These are phyloP conservation scores for Aphelinus atriplicis DNA, from an alignment of 1,140 invertebrate genomes.

Conservation along the genomic window DNA sequence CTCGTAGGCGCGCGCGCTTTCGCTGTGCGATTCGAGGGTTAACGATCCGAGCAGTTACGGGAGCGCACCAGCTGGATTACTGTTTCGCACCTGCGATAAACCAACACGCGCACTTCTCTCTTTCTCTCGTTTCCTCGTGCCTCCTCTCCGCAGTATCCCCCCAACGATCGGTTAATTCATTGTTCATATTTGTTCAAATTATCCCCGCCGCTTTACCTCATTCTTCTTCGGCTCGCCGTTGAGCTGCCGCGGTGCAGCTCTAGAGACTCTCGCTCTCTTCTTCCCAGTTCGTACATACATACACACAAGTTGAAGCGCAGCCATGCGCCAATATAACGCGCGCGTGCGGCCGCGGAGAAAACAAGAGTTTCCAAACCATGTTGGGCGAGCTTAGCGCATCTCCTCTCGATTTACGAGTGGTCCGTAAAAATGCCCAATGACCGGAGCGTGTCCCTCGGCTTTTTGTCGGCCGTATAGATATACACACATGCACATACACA, in stretches of 20 bases:
- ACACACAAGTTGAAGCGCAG: too few species aligned
- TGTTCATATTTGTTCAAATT: too few species aligned
- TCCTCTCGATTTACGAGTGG: constrained; percentile 9
- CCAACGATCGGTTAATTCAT: too few species aligned
- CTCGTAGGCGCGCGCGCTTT: too few species aligned
- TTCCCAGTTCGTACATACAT: too few species aligned
- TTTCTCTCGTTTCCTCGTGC: neutral
- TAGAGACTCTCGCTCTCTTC: too few species aligned
- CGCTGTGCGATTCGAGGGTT: constrained; percentile 14
- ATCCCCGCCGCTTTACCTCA: too few species aligned
- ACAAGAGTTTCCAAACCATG: neutral
- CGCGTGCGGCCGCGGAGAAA: too few species aligned
- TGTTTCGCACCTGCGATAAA: constrained; percentile 40
- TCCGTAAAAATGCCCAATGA: constrained; percentile 30
- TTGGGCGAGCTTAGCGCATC: too few species aligned
- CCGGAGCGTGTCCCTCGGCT: neutral
- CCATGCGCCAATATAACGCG: too few species aligned
- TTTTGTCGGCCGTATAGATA: constrained; percentile 11
- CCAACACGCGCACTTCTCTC: constrained; percentile 7
- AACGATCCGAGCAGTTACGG: constrained; percentile 17
- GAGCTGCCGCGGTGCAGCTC: too few species aligned
- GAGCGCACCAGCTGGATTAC: constrained; percentile 20
- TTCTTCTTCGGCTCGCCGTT: too few species aligned
- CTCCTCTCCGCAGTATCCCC: neutral
- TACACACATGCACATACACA: neutral